These are phyloP conservation scores for Trypoxylus dichotomus DNA, from an alignment of 1,140 invertebrate genomes.

Conservation along the genomic window DNA sequence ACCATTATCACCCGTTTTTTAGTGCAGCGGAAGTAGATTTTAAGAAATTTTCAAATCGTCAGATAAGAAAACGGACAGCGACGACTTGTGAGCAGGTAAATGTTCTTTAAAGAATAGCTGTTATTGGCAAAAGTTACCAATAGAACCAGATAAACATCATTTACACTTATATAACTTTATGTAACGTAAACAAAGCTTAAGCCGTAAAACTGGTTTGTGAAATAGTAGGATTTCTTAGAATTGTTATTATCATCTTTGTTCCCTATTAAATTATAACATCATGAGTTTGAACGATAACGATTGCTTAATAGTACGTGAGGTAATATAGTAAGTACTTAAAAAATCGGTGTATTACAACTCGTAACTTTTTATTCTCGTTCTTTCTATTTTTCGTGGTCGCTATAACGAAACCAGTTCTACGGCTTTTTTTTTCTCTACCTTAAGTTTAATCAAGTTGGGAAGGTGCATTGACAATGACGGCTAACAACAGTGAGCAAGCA, in stretches of 20 bases:
- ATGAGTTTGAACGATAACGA: neutral
- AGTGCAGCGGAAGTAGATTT: neutral
- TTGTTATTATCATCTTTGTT: neutral
- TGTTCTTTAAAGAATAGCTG: too few relatives aligned
- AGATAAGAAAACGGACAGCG: neutral
- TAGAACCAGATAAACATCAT: too few relatives aligned
- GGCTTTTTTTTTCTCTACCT: conserved; percentile 20
- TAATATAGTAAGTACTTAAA: neutral
- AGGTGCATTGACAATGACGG: conserved; percentile 15
- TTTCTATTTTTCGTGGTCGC: conserved; percentile 9
- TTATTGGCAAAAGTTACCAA: too few relatives aligned
- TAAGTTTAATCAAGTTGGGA: conserved; percentile 25
- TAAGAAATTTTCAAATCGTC: neutral
- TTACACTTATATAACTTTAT: neutral
- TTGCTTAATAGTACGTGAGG: neutral
- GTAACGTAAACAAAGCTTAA: too few relatives aligned
- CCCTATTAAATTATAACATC: neutral
- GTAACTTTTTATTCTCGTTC: neutral
- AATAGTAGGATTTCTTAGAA: neutral
- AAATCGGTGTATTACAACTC: neutral
- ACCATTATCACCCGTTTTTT: neutral
- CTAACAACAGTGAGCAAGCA: conserved; percentile 16
- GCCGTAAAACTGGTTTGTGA: too few relatives aligned
- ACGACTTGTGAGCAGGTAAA: too few relatives aligned
- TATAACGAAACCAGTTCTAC: conserved; percentile 9